These are phyloP conservation scores for Oryctolagus cuniculus DNA, from an alignment of 2,113 vertebrate genomes.

Conservation along the genomic window DNA sequence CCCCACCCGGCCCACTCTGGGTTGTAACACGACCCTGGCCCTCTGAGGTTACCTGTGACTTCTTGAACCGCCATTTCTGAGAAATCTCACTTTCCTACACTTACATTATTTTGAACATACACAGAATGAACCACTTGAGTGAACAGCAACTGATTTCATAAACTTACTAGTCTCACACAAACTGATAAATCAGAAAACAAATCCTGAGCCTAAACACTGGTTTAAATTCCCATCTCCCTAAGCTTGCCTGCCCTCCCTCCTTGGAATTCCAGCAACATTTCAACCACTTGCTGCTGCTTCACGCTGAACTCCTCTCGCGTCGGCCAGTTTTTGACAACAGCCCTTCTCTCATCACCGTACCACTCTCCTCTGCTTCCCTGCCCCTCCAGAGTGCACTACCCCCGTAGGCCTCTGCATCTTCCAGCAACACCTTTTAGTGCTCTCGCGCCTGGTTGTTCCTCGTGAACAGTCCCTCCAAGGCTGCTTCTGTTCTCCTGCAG, in stretches of 20 bases:
- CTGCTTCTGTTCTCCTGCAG: background rate
- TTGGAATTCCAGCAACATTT: slow-evolving; percentile 43
- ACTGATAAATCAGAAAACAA: slow-evolving; percentile 4
- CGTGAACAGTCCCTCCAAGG: background rate
- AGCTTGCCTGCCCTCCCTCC: background rate
- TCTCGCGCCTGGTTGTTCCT: background rate
- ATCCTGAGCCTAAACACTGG: background rate
- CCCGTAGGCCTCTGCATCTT: background rate
- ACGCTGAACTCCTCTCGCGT: slow-evolving; percentile 8
- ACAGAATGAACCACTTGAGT: background rate
- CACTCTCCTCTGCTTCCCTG: background rate
- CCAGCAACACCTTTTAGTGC: slow-evolving; percentile 1
- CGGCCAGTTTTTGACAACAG: background rate
- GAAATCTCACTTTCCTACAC: background rate
- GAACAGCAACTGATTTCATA: background rate
- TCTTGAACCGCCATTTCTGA: background rate
- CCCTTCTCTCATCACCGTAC: background rate
- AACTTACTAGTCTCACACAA: background rate
- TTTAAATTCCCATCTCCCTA: background rate
- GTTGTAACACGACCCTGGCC: background rate
- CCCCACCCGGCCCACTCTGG: background rate
- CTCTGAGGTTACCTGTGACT: background rate
- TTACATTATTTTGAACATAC: slow-evolving; percentile 11
- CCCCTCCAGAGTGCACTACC: background rate
- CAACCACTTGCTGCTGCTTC: background rate